Evolutionary conservation across 2,797 vertebrate species (phyloP), one percentile per base, ranked within the genome.

Genomic region (Paedocypris micromegethes): DNA sequence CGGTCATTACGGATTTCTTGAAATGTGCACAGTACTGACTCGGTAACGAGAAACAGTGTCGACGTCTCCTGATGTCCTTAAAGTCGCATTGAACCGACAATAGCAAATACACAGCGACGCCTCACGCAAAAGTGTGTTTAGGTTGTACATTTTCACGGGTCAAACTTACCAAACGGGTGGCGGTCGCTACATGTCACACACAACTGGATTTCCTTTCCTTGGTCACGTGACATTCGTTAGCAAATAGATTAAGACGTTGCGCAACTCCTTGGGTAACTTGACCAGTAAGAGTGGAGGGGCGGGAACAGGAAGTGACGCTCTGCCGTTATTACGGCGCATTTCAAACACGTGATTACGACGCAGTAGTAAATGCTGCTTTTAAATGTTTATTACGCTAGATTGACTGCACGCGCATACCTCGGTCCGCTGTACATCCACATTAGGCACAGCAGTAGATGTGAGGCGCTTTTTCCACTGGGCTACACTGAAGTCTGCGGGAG

Each of bases 231-330:
- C 3, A 2, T 2, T 1, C 37, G 4, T 8, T 8, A 55, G 2
- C 77, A 71, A 78, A 69, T 78, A 39, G 45, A 9, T 2, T 0
- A 3, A 23, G 58, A 45, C 6, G 3, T 49, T 37, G 9, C 56
- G 2, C 5, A 45, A 38, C 56, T 58, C 50, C 9, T 3, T 7
- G 2, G 4, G 53, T 1, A 7, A 64, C 56, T 8, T 0, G 47
- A 6, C 77, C 72, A 76, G 67, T 78, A 39, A 47, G 3, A 9
- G 46, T 44, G 2, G 49, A 40, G 5, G 5, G 74, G 74, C 66
- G 72, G 68, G 53, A 48, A 7, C 23, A 43, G 44, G 47, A 52
- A 8, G 4, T 8, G 6, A 47, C 23, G 4, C 9, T 45, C 8
- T 46, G 44, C 23, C 7, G 9, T 37, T 1, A 44, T 44, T 23